Evolutionary conservation across 2,888 invertebrate genomes (phyloP).

Genomic region (Volucella inanis): DNA sequence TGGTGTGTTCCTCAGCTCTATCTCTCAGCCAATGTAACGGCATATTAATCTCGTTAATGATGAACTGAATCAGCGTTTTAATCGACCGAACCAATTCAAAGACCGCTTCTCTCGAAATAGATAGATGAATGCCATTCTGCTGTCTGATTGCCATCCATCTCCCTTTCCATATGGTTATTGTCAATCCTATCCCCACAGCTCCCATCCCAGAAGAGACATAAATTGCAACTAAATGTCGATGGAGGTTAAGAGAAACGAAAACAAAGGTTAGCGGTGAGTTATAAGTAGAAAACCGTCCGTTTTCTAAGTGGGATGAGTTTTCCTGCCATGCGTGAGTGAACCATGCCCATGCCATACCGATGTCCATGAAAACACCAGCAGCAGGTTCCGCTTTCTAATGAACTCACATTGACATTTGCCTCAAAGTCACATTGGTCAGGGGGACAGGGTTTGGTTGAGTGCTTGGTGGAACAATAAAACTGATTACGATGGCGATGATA

Average conservation of each 20-base stretch:
- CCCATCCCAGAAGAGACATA: slow-evolving; percentile 7
- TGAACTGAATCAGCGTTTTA: slow-evolving; percentile 83
- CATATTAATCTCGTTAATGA: slow-evolving; percentile 84
- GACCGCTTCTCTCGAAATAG: slow-evolving; percentile 63
- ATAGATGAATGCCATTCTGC: slow-evolving; percentile 69
- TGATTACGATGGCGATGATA: slow-evolving; percentile 61
- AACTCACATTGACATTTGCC: slow-evolving; percentile 42
- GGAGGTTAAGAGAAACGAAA: slow-evolving; percentile 35
- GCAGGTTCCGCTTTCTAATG: slow-evolving; percentile 56
- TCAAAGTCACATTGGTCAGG: slow-evolving; percentile 7
- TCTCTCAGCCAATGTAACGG: slow-evolving; percentile 81
- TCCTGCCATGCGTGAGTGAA: slow-evolving; percentile 43
- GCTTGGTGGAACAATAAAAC: slow-evolving; percentile 50
- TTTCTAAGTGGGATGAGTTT: neutral
- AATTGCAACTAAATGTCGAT: slow-evolving; percentile 33
- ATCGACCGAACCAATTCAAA: slow-evolving; percentile 75
- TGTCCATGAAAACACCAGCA: slow-evolving; percentile 6
- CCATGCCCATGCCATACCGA: too few species aligned
- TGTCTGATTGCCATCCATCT: slow-evolving; percentile 68
- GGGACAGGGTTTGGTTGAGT: neutral
- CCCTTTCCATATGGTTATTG: slow-evolving; percentile 44
- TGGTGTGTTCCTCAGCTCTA: slow-evolving; percentile 79
- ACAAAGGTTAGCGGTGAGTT: slow-evolving; percentile 57
- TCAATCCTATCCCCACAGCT: neutral
- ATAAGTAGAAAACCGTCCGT: slow-evolving; percentile 45